Conservation (phyloP, 2,888 invertebrate genomes). For the Eledona agricola region DNA sequence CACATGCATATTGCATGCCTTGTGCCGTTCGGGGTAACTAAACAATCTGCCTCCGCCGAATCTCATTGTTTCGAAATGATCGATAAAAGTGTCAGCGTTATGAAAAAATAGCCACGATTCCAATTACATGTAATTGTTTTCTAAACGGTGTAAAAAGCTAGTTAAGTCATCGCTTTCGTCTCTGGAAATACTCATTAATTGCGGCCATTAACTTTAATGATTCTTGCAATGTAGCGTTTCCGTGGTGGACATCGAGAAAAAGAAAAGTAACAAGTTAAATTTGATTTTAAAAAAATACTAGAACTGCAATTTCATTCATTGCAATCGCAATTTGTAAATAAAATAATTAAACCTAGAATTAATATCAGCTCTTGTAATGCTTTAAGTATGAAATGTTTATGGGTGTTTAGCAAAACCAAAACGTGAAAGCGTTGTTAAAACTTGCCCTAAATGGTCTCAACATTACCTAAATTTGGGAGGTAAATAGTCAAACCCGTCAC, state of each 20-base stretch:
- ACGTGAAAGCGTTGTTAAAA: no score
- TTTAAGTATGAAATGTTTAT: no score
- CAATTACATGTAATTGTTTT: constrained; percentile 2
- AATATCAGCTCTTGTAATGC: no score
- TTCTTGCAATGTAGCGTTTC: constrained; percentile 5
- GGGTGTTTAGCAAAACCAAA: no score
- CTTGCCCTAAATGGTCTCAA: no score
- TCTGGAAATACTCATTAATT: constrained; percentile 26
- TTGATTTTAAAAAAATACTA: no score
- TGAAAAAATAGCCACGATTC: background rate
- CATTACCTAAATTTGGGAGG: no score
- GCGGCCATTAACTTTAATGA: constrained; percentile 20
- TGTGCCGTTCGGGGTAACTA: constrained; percentile 45
- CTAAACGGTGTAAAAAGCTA: constrained; percentile 30
- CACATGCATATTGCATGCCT: constrained; percentile 56
- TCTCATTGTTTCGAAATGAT: constrained; percentile 37
- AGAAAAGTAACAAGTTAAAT: constrained; percentile 2
- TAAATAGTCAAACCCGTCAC: no score
- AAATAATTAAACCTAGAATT: no score
- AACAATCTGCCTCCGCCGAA: constrained; percentile 42
- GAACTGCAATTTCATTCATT: no score
- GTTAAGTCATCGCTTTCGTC: constrained; percentile 30
- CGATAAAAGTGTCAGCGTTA: constrained; percentile 31
- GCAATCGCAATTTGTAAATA: no score
- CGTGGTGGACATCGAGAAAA: background rate